These are phyloP conservation scores for Ptyas mucosa DNA, from an alignment of 2,113 vertebrate species.

Conservation along the genomic window DNA sequence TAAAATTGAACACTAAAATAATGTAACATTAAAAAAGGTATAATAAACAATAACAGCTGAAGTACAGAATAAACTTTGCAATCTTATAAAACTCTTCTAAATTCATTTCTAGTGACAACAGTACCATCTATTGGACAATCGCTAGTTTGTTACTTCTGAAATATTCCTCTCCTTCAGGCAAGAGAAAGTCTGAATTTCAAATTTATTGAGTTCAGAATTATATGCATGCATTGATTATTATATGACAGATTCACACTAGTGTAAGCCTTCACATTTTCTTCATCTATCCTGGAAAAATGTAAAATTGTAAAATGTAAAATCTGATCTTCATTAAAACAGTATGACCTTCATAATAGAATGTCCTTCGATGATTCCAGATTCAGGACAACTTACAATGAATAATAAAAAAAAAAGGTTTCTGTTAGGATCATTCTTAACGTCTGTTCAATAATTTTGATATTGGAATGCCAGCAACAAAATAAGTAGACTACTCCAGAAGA, in stretches of 20 bases:
- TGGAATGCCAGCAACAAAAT: not conserved
- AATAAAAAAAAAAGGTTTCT: accelerated
- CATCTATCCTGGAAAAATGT: accelerated
- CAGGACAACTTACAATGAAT: accelerated
- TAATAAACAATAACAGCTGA: conserved; percentile 24
- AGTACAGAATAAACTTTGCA: not conserved
- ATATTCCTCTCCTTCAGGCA: not conserved
- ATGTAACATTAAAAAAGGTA: conserved; percentile 4
- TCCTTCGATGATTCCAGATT: not conserved
- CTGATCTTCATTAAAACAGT: not conserved
- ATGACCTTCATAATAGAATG: not conserved
- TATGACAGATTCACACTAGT: not conserved
- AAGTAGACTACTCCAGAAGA: not conserved
- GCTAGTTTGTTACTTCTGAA: not conserved
- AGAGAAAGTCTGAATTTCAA: not conserved
- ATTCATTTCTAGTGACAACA: conserved; percentile 49
- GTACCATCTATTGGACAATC: conserved; percentile 53
- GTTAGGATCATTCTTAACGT: not conserved
- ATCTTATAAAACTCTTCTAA: not conserved
- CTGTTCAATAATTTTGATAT: not conserved
- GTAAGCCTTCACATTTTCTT: not conserved
- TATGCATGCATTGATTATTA: not conserved
- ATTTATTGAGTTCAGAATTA: not conserved
- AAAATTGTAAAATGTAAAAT: not conserved
- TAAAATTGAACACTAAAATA: conserved; percentile 21